phyloP scores from a whole-genome alignment of 2,113 vertebrate species.

The Axis porcinus region DNA sequence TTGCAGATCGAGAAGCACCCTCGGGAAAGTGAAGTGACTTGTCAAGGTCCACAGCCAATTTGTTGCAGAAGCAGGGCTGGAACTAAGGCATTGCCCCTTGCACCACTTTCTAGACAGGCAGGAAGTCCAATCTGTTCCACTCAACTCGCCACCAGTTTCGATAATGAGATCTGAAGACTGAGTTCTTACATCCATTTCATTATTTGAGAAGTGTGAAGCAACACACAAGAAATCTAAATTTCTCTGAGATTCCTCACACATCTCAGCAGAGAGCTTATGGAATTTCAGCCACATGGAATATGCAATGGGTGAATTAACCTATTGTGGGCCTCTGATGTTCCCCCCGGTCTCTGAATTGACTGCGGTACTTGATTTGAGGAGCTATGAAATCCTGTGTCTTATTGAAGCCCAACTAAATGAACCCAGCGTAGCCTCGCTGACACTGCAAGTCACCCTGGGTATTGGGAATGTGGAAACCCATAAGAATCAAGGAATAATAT shows the following conservation, averaged over 20 bases:
- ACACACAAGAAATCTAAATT: background rate
- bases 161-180: background rate
- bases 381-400: background rate
- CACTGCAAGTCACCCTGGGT: background rate
- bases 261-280: background rate
- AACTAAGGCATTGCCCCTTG: no score
- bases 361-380: background rate
- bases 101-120: fast-evolving
- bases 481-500: background rate
- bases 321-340: background rate
- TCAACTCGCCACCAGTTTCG: fast-evolving
- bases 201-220: background rate
- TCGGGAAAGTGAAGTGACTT: background rate
- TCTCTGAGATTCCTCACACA: background rate
- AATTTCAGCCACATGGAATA: background rate
- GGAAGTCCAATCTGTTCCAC: background rate
- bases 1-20: background rate
- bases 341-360: background rate
- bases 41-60: background rate
- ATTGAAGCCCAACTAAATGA: background rate
- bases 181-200: background rate
- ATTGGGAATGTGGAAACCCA: background rate
- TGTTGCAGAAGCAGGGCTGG: background rate
- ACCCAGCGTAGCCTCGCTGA: background rate
- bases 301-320: background rate